Conservation (phyloP, 1,140 invertebrate genomes). For the Trichonephila clavipes region DNA sequence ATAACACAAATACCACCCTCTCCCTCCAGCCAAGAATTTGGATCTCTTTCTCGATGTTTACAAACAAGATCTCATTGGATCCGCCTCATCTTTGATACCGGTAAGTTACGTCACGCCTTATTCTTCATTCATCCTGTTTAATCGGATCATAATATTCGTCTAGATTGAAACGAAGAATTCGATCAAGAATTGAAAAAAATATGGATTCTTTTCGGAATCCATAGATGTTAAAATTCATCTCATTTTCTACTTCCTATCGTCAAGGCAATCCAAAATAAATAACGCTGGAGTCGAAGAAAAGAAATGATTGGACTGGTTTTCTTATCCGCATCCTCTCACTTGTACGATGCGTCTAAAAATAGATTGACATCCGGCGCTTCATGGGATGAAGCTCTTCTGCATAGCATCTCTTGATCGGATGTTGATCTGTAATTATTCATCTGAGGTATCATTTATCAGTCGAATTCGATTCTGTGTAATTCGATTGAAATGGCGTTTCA, state of each 20-base stretch:
- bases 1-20: neutral
- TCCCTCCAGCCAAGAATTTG: neutral
- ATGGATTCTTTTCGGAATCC: neutral
- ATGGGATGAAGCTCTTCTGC: neutral
- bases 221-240: neutral
- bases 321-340: neutral
- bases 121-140: neutral
- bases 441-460: too few relatives aligned
- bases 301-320: neutral
- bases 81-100: neutral
- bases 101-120: neutral
- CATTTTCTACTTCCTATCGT: neutral
- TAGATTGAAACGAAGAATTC: neutral
- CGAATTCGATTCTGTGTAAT: too few relatives aligned
- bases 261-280: neutral
- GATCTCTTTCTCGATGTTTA: neutral
- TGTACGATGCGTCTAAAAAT: slow-evolving; percentile 25
- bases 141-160: neutral
- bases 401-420: too few relatives aligned
- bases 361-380: neutral
- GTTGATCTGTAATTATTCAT: too few relatives aligned
- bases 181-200: neutral
- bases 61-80: neutral
- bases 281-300: neutral
- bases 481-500: too few relatives aligned